These are phyloP conservation scores for Cyanistes caeruleus DNA, from an alignment of 2,113 vertebrate species.

Conservation along the genomic window DNA sequence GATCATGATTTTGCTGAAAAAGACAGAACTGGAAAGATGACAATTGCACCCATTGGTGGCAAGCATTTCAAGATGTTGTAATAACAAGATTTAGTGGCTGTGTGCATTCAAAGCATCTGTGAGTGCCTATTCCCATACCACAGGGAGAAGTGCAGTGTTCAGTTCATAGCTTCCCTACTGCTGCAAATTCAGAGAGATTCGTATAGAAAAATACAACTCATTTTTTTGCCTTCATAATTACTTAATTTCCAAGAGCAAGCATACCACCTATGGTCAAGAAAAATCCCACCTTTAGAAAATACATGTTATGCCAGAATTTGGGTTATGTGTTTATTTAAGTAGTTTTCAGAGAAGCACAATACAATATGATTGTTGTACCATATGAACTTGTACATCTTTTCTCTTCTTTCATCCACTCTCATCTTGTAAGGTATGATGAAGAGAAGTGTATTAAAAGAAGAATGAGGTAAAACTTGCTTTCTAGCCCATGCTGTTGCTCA, in stretches of 20 bases:
- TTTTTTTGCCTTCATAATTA: not conserved
- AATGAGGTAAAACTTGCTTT: conserved; percentile 86
- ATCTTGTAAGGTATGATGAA: conserved; percentile 89
- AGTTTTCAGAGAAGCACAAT: not conserved
- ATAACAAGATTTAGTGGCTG: not conserved
- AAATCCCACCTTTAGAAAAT: not conserved
- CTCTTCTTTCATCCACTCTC: conserved; percentile 69
- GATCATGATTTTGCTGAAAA: not conserved
- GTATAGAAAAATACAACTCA: not conserved
- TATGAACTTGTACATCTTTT: conserved; percentile 49
- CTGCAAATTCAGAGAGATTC: not conserved
- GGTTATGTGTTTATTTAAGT: not conserved
- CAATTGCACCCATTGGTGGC: not conserved
- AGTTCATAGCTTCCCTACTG: not conserved
- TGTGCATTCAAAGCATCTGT: not conserved
- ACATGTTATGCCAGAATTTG: not conserved
- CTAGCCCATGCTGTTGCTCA: conserved; percentile 42
- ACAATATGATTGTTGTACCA: not conserved
- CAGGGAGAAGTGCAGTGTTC: not conserved
- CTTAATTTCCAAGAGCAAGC: not conserved
- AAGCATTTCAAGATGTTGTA: not conserved
- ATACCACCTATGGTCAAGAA: not conserved
- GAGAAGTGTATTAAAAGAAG: conserved; percentile 86
- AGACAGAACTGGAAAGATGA: not conserved
- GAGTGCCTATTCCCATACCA: not conserved